These are phyloP conservation scores for Dioctria linearis DNA, from an alignment of 2,888 invertebrate genomes.

Conservation along the genomic window DNA sequence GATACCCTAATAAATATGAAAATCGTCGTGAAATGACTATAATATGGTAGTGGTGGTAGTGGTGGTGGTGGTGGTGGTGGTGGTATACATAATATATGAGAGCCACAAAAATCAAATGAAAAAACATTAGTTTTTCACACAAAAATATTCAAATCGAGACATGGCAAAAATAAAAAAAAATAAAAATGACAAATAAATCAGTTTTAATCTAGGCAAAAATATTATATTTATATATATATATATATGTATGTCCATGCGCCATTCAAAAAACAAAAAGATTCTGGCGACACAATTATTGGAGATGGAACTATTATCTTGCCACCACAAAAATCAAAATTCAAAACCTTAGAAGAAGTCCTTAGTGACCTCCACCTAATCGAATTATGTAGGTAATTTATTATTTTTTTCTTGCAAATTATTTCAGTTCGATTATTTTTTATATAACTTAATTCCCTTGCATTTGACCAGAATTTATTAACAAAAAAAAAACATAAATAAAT, in stretches of 20 bases:
- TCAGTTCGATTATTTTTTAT: background rate
- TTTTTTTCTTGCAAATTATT: conserved; percentile 19
- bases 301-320: background rate
- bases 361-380: background rate
- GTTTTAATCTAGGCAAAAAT: conserved; percentile 8
- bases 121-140: background rate
- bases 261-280: conserved; percentile 52
- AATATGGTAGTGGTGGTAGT: background rate
- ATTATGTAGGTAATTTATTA: background rate
- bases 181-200: background rate
- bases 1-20: conserved; percentile 11
- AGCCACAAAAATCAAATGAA: conserved; percentile 22
- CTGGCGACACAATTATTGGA: conserved; percentile 7
- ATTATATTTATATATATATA: too few species aligned
- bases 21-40: conserved; percentile 7
- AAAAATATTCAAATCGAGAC: background rate
- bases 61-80: conserved; percentile 2
- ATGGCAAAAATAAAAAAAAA: conserved; percentile 45
- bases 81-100: conserved; percentile 5
- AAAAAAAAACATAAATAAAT: background rate
- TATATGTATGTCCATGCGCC: conserved; percentile 40
- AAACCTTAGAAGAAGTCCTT: background rate
- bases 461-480: background rate
- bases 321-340: conserved; percentile 38
- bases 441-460: background rate